These are phyloP conservation scores for Meandrusa payeni DNA, from an alignment of 2,888 invertebrate genomes.

Conservation along the genomic window DNA sequence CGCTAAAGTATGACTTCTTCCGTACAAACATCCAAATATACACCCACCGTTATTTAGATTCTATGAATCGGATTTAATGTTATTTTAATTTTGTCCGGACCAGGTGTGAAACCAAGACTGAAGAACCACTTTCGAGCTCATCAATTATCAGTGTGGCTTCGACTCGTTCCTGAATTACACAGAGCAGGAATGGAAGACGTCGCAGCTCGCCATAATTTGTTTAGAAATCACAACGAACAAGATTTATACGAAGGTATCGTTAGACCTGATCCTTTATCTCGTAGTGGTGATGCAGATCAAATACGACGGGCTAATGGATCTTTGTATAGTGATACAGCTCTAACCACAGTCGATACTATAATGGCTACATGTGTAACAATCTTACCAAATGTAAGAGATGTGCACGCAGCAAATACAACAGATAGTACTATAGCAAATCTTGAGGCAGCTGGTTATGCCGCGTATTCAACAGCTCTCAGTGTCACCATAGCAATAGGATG, in stretches of 20 bases:
- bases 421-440: constrained; percentile 89
- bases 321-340: constrained; percentile 79
- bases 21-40: no score
- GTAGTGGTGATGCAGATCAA: constrained; percentile 82
- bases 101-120: constrained; percentile 94
- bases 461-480: constrained; percentile 88
- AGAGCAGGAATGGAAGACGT: constrained; percentile 94
- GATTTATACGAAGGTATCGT: constrained; percentile 94
- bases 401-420: constrained; percentile 74
- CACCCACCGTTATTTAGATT: no score
- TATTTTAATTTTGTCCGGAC: no score
- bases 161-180: constrained; percentile 94
- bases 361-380: constrained; percentile 87
- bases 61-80: no score
- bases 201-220: constrained; percentile 92
- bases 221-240: constrained; percentile 93
- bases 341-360: constrained; percentile 86
- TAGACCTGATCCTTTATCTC: constrained; percentile 89
- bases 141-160: constrained; percentile 96
- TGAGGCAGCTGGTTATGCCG: constrained; percentile 89
- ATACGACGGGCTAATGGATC: constrained; percentile 76
- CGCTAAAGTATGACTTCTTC: no score
- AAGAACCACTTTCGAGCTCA: constrained; percentile 97
- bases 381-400: constrained; percentile 73
- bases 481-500: constrained; percentile 92